These are phyloP conservation scores for Oryzias dopingdopingensis DNA, from an alignment of 2,797 vertebrate genomes.

Conservation along the genomic window DNA sequence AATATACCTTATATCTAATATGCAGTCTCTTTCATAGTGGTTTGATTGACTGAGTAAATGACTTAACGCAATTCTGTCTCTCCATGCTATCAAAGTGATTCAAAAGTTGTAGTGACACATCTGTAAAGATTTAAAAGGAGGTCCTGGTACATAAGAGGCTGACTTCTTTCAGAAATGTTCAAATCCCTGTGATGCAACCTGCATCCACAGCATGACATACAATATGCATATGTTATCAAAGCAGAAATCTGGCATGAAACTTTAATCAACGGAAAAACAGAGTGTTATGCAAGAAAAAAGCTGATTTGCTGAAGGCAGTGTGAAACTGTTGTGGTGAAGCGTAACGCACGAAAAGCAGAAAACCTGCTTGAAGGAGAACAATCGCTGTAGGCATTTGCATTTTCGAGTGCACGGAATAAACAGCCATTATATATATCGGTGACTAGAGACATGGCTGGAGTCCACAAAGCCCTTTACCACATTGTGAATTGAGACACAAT, in stretches of 20 bases:
- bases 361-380: conserved; percentile 67
- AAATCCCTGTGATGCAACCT: conserved; percentile 55
- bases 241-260: conserved; percentile 77
- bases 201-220: conserved; percentile 64
- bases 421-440: conserved; percentile 69
- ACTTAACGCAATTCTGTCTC: conserved; percentile 48
- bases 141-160: conserved; percentile 15
- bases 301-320: conserved; percentile 69
- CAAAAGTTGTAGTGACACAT: conserved; percentile 39
- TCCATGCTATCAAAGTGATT: conserved; percentile 33
- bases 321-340: conserved; percentile 76
- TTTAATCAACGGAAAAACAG: conserved; percentile 71
- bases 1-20: conserved; percentile 40
- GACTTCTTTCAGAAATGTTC: conserved; percentile 39
- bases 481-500: conserved; percentile 62
- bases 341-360: conserved; percentile 62
- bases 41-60: conserved; percentile 43
- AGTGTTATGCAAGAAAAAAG: conserved; percentile 45
- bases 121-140: conserved; percentile 36
- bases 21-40: conserved; percentile 25
- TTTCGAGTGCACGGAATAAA: conserved; percentile 54
- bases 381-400: conserved; percentile 63
- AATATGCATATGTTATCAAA: conserved; percentile 80
- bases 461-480: conserved; percentile 64
- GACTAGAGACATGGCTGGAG: conserved; percentile 61